Evolutionary conservation across 2,888 invertebrate genomes (phyloP).

Genomic region (Piscicola geometra): DNA sequence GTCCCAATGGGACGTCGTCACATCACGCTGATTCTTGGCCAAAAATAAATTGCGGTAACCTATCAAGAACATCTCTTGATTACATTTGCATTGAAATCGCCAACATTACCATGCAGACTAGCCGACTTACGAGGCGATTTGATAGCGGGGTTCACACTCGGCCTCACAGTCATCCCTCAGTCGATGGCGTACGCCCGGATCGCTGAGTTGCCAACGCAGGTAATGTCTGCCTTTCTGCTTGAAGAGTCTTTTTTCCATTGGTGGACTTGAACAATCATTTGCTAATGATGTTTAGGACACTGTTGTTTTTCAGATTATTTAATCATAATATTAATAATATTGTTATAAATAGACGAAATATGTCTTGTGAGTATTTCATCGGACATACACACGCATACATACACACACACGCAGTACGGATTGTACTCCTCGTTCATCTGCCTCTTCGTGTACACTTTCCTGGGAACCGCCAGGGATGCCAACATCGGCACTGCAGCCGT

Average conservation of each 20-base stretch:
- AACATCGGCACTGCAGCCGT: constrained; percentile 91
- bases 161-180: constrained; percentile 86
- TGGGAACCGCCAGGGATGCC: constrained; percentile 86
- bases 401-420: constrained; percentile 66
- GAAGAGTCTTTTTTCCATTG: too few species aligned
- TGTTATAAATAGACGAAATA: not conserved
- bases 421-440: constrained; percentile 89
- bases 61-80: too few species aligned
- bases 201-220: constrained; percentile 79
- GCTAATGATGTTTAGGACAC: not conserved
- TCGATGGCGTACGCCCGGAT: constrained; percentile 84
- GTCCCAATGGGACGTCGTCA: too few species aligned
- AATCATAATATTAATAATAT: too few species aligned
- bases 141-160: constrained; percentile 87
- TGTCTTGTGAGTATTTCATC: too few species aligned
- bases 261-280: not conserved
- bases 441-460: constrained; percentile 79
- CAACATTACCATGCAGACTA: not conserved
- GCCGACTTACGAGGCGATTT: constrained; percentile 63
- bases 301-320: not conserved
- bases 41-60: not conserved
- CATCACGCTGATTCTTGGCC: too few species aligned
- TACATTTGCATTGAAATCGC: too few species aligned
- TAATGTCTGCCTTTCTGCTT: constrained; percentile 47
- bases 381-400: too few species aligned